Conservation (phyloP, 2,113 vertebrate genomes). For the Dipodomys merriami region DNA sequence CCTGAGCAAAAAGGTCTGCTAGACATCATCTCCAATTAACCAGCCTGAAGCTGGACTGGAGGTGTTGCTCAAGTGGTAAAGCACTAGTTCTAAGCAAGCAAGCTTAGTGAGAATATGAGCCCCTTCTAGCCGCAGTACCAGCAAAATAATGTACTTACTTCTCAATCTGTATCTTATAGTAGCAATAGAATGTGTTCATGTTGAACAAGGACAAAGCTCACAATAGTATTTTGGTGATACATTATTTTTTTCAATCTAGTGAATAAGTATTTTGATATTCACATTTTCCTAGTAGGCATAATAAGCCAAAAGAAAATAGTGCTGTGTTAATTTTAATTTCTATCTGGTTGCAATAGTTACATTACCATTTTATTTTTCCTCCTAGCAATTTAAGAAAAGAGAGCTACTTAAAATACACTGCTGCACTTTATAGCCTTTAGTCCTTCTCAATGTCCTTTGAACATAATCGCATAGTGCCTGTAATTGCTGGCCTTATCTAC, state of each 20-base stretch:
- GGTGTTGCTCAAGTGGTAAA: too few relatives aligned
- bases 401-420: constrained; percentile 31
- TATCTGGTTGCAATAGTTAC: background rate
- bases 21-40: too few relatives aligned
- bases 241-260: background rate
- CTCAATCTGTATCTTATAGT: background rate
- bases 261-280: background rate
- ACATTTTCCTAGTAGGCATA: constrained; percentile 15
- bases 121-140: too few relatives aligned
- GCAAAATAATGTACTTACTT: too few relatives aligned
- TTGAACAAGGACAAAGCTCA: background rate
- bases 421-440: background rate
- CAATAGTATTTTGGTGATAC: background rate
- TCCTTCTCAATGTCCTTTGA: constrained; percentile 23
- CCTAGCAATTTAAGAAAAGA: background rate
- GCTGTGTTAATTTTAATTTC: constrained; percentile 22
- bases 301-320: constrained; percentile 13
- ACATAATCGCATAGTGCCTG: background rate
- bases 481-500: background rate
- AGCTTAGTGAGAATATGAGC: too few relatives aligned
- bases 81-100: too few relatives aligned
- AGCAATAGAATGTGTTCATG: background rate
- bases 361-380: background rate
- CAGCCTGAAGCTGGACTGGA: too few relatives aligned
- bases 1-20: too few relatives aligned